These are phyloP conservation scores for Caradrina clavipalpis DNA, from an alignment of 2,888 invertebrate genomes.

Conservation along the genomic window DNA sequence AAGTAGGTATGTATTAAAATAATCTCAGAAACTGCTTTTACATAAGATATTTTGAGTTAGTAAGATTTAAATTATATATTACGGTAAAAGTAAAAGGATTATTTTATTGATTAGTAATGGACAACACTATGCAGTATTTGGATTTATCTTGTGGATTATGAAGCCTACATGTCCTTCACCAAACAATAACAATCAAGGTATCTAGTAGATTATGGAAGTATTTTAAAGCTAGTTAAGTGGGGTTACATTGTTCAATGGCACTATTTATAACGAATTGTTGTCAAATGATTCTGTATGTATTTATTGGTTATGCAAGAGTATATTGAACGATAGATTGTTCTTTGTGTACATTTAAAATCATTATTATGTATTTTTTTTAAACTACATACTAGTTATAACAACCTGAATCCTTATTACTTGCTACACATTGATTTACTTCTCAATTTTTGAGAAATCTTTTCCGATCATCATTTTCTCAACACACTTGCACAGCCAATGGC, in stretches of 20 bases:
- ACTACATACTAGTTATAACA: not conserved
- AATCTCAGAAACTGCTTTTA: constrained; percentile 24
- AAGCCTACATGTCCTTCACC: constrained; percentile 1
- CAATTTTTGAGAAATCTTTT: constrained; percentile 24
- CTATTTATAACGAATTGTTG: constrained; percentile 17
- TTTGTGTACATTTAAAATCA: not conserved
- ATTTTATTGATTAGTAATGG: constrained; percentile 21
- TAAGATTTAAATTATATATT: constrained; percentile 29
- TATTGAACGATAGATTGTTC: constrained; percentile 1
- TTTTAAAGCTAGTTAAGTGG: constrained; percentile 57
- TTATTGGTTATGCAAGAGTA: constrained; percentile 11
- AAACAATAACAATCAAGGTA: constrained; percentile 26
- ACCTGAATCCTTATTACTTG: not conserved
- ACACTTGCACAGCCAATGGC: constrained; percentile 32
- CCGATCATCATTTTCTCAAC: not conserved
- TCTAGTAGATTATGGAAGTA: constrained; percentile 40
- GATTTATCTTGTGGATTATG: not conserved
- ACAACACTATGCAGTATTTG: not conserved
- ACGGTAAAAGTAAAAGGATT: not conserved
- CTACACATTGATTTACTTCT: constrained; percentile 38
- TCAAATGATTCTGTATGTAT: constrained; percentile 11
- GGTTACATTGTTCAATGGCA: constrained; percentile 49
- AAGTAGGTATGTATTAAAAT: constrained; percentile 26
- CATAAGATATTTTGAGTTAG: constrained; percentile 2
- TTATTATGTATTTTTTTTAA: not conserved